phyloP scores from a whole-genome alignment of 2,888 invertebrate species.

The Dryocosmus kuriphilus region DNA sequence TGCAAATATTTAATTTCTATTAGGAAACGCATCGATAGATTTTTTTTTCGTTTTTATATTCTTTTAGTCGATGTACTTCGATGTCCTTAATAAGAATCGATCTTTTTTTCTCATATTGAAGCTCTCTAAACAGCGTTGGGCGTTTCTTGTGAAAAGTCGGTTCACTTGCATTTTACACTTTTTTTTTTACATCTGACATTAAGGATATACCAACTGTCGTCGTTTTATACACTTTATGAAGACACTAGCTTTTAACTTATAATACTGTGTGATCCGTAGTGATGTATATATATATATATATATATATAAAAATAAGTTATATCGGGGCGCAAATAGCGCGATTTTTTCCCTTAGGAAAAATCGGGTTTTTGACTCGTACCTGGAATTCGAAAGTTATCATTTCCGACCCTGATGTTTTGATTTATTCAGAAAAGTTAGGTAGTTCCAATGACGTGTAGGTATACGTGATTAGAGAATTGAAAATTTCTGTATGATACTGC shows the following conservation, averaged over 20 bases:
- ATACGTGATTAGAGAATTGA: constrained; percentile 43
- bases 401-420: not conserved
- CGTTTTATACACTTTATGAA: constrained; percentile 17
- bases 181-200: not conserved
- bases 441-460: constrained; percentile 43
- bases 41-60: not conserved
- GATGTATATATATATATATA: constrained; percentile 4
- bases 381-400: not conserved
- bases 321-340: not conserved
- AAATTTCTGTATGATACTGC: constrained; percentile 42
- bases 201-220: not conserved
- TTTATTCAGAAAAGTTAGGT: constrained; percentile 16
- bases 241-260: constrained; percentile 15
- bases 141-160: not conserved
- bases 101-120: not conserved
- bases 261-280: constrained; percentile 1
- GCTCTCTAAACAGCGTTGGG: not conserved
- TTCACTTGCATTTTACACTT: constrained; percentile 2
- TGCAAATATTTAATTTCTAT: constrained; percentile 7
- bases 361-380: not conserved
- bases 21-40: not conserved
- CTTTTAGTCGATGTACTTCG: not conserved
- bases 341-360: not conserved
- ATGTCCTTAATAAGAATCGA: not conserved
- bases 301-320: constrained; percentile 7